Conservation (phyloP, 2,888 invertebrate species). For the Papilio protenor region DNA sequence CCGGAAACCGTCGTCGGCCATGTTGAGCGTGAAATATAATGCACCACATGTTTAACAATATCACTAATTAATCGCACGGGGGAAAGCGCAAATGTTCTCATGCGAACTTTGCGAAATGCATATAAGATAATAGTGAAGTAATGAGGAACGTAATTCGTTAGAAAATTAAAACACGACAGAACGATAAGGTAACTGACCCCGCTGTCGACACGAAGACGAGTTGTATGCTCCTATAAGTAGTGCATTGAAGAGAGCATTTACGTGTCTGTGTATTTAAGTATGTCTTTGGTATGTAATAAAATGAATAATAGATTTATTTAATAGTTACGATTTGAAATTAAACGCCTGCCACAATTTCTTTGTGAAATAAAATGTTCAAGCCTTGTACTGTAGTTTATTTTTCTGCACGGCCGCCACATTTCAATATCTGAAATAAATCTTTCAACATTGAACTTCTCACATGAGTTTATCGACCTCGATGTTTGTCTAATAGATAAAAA, state of each 20-base stretch:
- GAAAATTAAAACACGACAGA: conserved; percentile 51
- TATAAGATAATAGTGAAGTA: conserved; percentile 54
- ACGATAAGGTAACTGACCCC: conserved; percentile 45
- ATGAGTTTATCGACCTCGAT: conserved; percentile 61
- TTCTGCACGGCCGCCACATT: conserved; percentile 17
- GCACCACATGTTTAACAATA: conserved; percentile 79
- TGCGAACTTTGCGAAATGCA: conserved; percentile 66
- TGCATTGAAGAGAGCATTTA: conserved; percentile 49
- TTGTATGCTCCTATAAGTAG: conserved; percentile 44
- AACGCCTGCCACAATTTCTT: background rate
- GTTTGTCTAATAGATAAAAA: conserved; percentile 69
- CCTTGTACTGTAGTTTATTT: conserved; percentile 8
- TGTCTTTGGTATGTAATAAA: background rate
- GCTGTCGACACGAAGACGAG: conserved; percentile 53
- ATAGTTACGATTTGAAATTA: background rate
- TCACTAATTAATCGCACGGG: conserved; percentile 74
- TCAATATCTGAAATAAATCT: conserved; percentile 17
- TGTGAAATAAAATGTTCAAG: background rate
- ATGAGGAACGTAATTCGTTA: conserved; percentile 51
- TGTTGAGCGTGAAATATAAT: conserved; percentile 75
- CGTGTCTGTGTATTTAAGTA: background rate
- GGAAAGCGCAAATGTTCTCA: conserved; percentile 80
- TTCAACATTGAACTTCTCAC: conserved; percentile 47
- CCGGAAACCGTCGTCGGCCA: conserved; percentile 66
- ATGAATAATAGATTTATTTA: background rate